A percentile compares a stretch with the other conserved stretches of the same genome.
Evolutionary conservation across 2,113 vertebrate genomes (phyloP).

Genomic region (Bubo scandiacus): DNA sequence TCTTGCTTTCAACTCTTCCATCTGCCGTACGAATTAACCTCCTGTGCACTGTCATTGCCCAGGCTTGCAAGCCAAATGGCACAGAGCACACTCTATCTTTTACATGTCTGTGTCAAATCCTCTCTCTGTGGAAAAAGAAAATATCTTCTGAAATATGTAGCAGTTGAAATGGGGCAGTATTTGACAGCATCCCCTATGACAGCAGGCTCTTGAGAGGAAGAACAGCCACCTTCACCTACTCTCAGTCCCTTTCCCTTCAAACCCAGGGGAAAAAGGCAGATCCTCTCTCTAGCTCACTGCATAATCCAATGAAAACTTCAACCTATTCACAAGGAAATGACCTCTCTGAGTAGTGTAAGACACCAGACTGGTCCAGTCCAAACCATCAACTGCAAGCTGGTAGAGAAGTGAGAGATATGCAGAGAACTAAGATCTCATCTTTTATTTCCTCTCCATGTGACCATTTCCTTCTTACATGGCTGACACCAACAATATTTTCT

Average conservation of each 20-base stretch:
- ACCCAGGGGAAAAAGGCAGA: not conserved
- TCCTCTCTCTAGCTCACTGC: not conserved
- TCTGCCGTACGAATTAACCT: not conserved
- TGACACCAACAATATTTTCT: not conserved
- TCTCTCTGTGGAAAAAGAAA: not conserved
- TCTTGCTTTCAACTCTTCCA: not conserved
- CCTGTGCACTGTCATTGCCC: not conserved
- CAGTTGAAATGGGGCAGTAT: not conserved
- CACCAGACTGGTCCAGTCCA: not conserved
- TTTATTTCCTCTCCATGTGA: not conserved
- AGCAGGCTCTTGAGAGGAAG: not conserved
- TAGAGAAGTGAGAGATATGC: not conserved
- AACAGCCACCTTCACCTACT: not conserved
- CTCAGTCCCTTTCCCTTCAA: not conserved
- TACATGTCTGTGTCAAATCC: not conserved
- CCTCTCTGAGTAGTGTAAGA: not conserved
- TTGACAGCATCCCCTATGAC: not conserved
- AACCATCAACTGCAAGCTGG: not conserved
- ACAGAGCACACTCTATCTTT: not conserved
- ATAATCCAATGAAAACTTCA: not conserved
- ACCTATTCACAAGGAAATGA: not conserved
- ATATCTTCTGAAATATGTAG: not conserved
- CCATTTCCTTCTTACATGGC: not conserved
- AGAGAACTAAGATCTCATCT: not conserved
- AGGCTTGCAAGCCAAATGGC: not conserved